Base-by-base conservation (phyloP, 2,888 invertebrate genomes). In the Amphiduros pacificus region DNA sequence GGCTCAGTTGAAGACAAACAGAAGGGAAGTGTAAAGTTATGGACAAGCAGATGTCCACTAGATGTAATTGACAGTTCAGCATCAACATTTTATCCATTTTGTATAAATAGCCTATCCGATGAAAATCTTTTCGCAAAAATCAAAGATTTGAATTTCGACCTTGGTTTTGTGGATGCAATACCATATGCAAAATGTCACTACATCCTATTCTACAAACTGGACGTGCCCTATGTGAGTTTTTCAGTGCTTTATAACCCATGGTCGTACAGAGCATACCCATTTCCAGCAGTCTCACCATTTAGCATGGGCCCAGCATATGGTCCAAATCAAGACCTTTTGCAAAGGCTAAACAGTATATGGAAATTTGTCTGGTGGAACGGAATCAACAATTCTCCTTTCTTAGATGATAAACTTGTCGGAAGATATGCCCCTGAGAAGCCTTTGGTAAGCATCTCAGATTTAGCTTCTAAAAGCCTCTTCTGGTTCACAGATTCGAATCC, bases 211-310 rank as follows among this genome's bases (percentile, higher is more conserved):
- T 41, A 56, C 31, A 44, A 41, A n/a, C 48, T 56, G 2, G 56
- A 41, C 17, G 5, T 56, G 27, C 56, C 56, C 9, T 56, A 28
- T 29, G 56, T 48, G 3, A 56, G 24, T 17, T 20, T 56, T 14
- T 36, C 49, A 1, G 63, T 65, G 2, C 40, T 49, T n/a, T 61
- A 61, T n/a, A 61, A 67, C 50, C 63, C 63, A 1, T 67, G 67
- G 67, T 32, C 65, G 36, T 40, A 32, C n/a, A 53, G 67, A 2
- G 58, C 50, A n/a, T 63, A 59, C 0, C 58, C 63, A 20, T 48
- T 61, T 0, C 67, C 67, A n/a, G 63, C 65, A 20, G 56, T 60
- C 26, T 57, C 54, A 14, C 67, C 65, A 4, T 60, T 61, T 49
- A 58, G 24, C 0, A 14, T 62, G 17, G 60, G 57, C 9, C n/a